phyloP scores from a whole-genome alignment of 2,113 vertebrate genomes.

The Gnathonemus echidnorhynchus region DNA sequence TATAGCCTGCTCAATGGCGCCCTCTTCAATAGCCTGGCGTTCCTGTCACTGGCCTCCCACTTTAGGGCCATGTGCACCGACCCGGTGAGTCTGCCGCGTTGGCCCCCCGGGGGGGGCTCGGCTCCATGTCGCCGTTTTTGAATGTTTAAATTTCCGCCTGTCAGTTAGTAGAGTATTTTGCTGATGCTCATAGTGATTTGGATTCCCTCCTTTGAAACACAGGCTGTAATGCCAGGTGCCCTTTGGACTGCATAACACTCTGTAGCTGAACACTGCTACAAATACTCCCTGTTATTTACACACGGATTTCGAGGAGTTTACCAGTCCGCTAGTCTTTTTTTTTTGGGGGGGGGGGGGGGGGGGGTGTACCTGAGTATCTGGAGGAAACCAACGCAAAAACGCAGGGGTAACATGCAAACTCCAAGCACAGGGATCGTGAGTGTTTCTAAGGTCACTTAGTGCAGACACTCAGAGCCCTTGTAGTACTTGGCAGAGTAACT shows the following conservation, averaged over 20 bases:
- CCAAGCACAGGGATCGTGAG: not conserved
- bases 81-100: slow-evolving; percentile 73
- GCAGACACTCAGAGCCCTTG: not conserved
- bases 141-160: not conserved
- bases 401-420: not conserved
- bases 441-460: not conserved
- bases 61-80: slow-evolving; percentile 93
- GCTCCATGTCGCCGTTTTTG: not conserved
- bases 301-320: not conserved
- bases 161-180: not conserved
- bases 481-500: not conserved
- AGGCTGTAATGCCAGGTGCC: not conserved
- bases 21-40: slow-evolving; percentile 84
- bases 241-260: not conserved
- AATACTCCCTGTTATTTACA: not conserved
- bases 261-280: not conserved
- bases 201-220: not conserved
- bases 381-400: not conserved
- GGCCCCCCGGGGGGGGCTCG: not conserved
- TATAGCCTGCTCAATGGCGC: slow-evolving; percentile 86
- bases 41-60: slow-evolving; percentile 90
- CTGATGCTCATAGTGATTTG: not conserved
- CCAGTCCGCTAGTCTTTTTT: not conserved
- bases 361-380: not conserved
- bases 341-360: no score